Evolutionary conservation across 2,888 invertebrate species (phyloP), one percentile per base, ranked within the genome.

Genomic region (Drosophila mettleri): DNA sequence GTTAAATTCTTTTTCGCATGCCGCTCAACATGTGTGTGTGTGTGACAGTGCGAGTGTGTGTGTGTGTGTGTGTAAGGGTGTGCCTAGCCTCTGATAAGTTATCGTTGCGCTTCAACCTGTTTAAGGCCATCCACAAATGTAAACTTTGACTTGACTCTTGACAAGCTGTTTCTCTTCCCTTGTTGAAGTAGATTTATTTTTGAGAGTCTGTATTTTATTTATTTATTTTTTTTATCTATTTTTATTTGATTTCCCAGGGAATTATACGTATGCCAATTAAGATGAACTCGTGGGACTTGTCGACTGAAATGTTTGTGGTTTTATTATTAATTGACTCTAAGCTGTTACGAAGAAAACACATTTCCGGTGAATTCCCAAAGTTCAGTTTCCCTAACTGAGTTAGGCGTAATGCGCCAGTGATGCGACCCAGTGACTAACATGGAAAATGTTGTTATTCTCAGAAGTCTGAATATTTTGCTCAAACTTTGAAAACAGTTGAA

Each of bases 121-220:
- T 57, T 36, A 14, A 60, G 60, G 57, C 57, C 61, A 33, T 57
- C 27, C 46, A 54, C 60, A 73, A 81, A 83, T 74, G 68, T 74
- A 67, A 69, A 52, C 55, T 81, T 74, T 72, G 64, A 78, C 80
- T 71, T 70, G 64, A 78, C 80, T 71, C 68, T 69, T 81, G 79
- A 81, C 78, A 76, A 78, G 69, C 62, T 59, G 29, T 46, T 69
- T 60, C 10, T 38, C 0, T 43, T 20, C 24, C n/a, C 24, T 24
- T 5, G 24, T 27, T 49, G 36, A 45, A 31, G 22, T 31, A 34
- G 18, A 49, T 34, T 34, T 49, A 33, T 41, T 62, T 29, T 38
- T 16, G 24, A 3, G 48, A 27, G 20, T 20, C 27, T 6, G 1
- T n/a, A 14, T 7, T 27, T 31, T 18, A n/a, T 18, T 0, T 14